These are phyloP conservation scores for Manduca sexta DNA, from an alignment of 1,140 invertebrate genomes.

Conservation along the genomic window DNA sequence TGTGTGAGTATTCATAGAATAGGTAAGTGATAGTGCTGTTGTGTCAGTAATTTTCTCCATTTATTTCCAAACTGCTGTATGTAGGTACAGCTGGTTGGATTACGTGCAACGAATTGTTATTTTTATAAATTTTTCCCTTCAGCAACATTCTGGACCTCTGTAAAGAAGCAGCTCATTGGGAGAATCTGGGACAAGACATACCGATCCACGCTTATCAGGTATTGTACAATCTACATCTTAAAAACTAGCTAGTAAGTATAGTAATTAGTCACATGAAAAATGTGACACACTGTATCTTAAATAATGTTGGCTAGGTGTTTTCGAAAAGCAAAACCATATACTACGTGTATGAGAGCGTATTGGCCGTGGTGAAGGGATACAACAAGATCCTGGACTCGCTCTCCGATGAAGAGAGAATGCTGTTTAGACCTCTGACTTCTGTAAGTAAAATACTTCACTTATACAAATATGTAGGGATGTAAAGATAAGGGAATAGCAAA, in stretches of 20 bases:
- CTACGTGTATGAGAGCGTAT: slow-evolving; percentile 82
- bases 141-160: slow-evolving; percentile 73
- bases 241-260: too few species aligned
- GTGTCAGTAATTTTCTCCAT: too few species aligned
- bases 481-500: too few species aligned
- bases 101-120: too few species aligned
- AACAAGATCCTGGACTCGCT: slow-evolving; percentile 83
- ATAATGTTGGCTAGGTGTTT: slow-evolving; percentile 65
- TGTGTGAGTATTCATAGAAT: slow-evolving; percentile 64
- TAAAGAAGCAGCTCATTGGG: slow-evolving; percentile 81
- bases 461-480: too few species aligned
- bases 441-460: too few species aligned
- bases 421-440: slow-evolving; percentile 75
- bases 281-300: not conserved
- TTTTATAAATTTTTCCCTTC: slow-evolving; percentile 10
- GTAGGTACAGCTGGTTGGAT: too few species aligned
- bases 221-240: too few species aligned
- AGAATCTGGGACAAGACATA: slow-evolving; percentile 77
- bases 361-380: slow-evolving; percentile 84
- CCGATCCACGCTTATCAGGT: slow-evolving; percentile 75
- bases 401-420: slow-evolving; percentile 73
- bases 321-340: slow-evolving; percentile 77
- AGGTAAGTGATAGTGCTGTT: too few species aligned
- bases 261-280: too few species aligned
- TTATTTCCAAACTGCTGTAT: too few species aligned